These are phyloP conservation scores for Trissolcus basalis DNA, from an alignment of 1,140 invertebrate genomes.

Conservation along the genomic window DNA sequence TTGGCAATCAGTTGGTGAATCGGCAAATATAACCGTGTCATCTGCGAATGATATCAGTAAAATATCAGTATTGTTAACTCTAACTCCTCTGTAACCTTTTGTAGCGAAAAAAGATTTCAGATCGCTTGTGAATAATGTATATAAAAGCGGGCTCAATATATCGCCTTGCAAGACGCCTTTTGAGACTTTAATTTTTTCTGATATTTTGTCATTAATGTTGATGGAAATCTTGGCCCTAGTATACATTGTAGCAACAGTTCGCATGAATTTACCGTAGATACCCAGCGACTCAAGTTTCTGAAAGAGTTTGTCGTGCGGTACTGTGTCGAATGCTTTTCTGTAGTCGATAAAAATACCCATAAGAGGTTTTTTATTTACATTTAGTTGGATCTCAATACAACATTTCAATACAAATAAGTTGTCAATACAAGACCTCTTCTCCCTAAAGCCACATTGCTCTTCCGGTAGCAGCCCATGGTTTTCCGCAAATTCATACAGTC, in stretches of 20 bases:
- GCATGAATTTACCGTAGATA: background rate
- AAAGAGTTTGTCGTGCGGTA: no score
- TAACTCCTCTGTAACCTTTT: background rate
- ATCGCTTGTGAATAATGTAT: constrained; percentile 3
- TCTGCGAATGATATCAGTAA: constrained; percentile 8
- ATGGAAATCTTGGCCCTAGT: no score
- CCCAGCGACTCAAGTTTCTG: background rate
- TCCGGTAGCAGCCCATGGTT: background rate
- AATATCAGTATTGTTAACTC: constrained; percentile 3
- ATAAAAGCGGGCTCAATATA: background rate
- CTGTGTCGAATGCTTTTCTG: no score
- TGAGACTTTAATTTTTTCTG: no score
- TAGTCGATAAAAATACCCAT: background rate
- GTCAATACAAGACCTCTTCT: no score
- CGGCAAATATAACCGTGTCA: constrained; percentile 6
- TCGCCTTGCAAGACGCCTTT: no score
- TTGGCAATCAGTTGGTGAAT: constrained; percentile 4
- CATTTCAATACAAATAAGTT: background rate
- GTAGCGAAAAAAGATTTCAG: background rate
- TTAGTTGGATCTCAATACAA: background rate
- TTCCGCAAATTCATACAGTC: no score
- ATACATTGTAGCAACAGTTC: background rate
- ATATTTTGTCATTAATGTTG: no score
- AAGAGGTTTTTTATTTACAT: background rate
- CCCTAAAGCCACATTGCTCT: background rate